Base-by-base conservation (phyloP, 2,113 vertebrate genomes). In the Oreochromis aureus region DNA sequence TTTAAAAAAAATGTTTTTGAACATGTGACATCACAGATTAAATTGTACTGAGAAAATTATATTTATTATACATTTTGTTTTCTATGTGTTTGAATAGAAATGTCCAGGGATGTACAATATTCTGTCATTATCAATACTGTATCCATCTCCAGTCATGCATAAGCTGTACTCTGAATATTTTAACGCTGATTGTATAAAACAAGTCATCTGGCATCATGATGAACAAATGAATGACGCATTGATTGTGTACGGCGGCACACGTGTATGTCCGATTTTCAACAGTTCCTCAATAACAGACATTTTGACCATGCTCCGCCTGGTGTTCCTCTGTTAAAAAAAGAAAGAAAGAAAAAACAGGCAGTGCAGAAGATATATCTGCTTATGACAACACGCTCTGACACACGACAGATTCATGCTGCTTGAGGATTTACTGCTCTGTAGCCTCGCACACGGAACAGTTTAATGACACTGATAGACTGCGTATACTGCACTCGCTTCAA, bases 381-480 rank as follows among this genome's bases (percentile, higher is more conserved):
- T 83, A 89, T 88, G 89, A 92, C 90, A 87, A 83, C 88, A 66
- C 19, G 6, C 79, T 87, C 61, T 87, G 89, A 92, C 90, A 94
- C 82, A 89, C 89, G 89, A 94, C 88, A 92, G 88, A 90, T 90
- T 92, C 87, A 89, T 84, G 19, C 88, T 81, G 90, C 89, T 46
- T 69, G 19, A 81, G 81, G 86, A 95, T 95, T 94, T 91, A 94
- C 81, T 39, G 89, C 83, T 80, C 86, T 44, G 69, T 53, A 46
- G 56, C 86, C 8, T 22, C 82, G 88, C 90, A 89, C 84, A 66
- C 11, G 7, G 44, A 93, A 86, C 92, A 90, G 84, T 93, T 94
- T 91, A 94, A 95, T 87, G 81, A 84, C 86, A 56, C 81, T 85
- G 92, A 93, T 90, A 85, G 91, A 95, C 90, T 82, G 88, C 84